phyloP scores from a whole-genome alignment of 2,888 invertebrate species.

The Cataglyphis cursor region DNA sequence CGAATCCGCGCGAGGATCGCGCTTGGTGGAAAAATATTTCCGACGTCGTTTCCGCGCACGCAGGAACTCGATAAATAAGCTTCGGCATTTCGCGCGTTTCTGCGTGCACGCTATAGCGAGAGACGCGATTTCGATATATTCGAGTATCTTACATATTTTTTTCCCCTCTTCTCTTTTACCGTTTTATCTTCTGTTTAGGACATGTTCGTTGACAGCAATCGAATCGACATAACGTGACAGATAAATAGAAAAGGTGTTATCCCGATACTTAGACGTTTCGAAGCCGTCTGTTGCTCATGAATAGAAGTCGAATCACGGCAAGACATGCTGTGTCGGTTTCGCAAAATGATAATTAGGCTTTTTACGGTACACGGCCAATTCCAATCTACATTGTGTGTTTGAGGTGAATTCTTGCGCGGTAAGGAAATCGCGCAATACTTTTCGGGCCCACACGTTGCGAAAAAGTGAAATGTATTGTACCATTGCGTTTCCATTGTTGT shows the following conservation, averaged over 20 bases:
- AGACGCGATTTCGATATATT: constrained; percentile 48
- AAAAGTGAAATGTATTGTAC: constrained; percentile 83
- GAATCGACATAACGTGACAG: background rate
- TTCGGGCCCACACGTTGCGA: constrained; percentile 81
- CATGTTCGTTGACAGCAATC: background rate
- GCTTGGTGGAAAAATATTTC: constrained; percentile 78
- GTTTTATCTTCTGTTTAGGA: background rate
- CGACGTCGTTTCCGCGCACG: constrained; percentile 66
- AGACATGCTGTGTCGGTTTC: constrained; percentile 63
- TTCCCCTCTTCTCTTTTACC: background rate
- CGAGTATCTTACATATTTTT: constrained; percentile 16
- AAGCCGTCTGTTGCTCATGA: constrained; percentile 23
- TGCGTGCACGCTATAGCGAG: constrained; percentile 39
- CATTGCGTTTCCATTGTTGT: constrained; percentile 79
- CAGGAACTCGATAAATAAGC: constrained; percentile 81
- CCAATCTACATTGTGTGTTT: constrained; percentile 73
- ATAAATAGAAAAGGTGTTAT: background rate
- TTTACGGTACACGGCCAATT: constrained; percentile 77
- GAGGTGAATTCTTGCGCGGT: constrained; percentile 68
- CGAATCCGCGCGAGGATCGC: constrained; percentile 62
- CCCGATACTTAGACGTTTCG: background rate
- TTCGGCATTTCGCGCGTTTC: constrained; percentile 80
- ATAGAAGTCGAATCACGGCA: constrained; percentile 42
- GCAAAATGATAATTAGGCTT: constrained; percentile 75
- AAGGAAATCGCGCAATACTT: constrained; percentile 84